phyloP scores from a whole-genome alignment of 2,113 vertebrate genomes.

The Agapornis roseicollis region DNA sequence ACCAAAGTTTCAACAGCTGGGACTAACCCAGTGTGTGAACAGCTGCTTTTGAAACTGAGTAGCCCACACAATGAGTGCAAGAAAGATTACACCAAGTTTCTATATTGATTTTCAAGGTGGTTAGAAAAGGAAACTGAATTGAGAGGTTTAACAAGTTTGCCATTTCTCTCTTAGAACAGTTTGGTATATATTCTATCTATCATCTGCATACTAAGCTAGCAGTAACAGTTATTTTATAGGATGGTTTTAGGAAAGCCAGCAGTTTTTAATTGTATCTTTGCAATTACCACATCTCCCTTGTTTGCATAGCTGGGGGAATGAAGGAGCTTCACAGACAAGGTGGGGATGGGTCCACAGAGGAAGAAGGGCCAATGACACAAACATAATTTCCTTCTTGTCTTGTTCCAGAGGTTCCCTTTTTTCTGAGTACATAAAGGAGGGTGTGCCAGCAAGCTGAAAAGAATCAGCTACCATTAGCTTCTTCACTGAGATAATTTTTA shows the following conservation, averaged over 20 bases:
- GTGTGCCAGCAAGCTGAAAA: neutral
- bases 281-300: neutral
- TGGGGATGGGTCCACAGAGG: neutral
- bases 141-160: neutral
- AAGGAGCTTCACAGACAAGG: neutral
- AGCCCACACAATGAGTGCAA: neutral
- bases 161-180: neutral
- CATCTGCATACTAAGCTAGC: neutral
- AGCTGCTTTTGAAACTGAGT: slow-evolving; percentile 41
- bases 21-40: neutral
- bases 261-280: neutral
- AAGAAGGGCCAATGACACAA: neutral
- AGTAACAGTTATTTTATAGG: neutral
- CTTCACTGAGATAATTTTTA: neutral
- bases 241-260: neutral
- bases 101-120: slow-evolving; percentile 5
- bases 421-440: neutral
- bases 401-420: neutral
- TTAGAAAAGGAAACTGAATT: slow-evolving; percentile 2
- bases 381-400: neutral
- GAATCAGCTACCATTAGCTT: neutral
- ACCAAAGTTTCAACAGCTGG: slow-evolving; percentile 30
- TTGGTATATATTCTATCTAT: neutral
- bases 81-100: neutral
- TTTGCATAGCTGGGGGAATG: neutral